Base-by-base conservation (phyloP, 2,888 invertebrate genomes). In the Andrena trimmerana region DNA sequence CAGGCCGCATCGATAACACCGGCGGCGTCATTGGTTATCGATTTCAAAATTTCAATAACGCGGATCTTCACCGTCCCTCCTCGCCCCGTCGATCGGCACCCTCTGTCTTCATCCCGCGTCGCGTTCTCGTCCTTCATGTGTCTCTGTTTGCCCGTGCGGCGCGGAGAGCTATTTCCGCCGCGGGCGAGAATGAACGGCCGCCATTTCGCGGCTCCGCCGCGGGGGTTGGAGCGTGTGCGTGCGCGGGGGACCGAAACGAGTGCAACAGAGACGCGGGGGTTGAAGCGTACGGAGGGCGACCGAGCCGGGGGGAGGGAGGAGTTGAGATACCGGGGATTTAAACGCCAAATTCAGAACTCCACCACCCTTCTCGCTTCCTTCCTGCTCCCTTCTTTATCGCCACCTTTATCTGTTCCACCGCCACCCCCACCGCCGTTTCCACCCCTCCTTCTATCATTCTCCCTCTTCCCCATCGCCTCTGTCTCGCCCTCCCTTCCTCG, bases 281-380 rank as follows among this genome's bases (percentile, higher is more conserved):
- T n/a, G 70, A 62, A 74, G 75, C 52, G 31, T n/a, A 31, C 54
- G 13, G 62, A 65, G 20, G 7, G 33, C 76, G 20, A 63, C 29
- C 60, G 74, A 36, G 24, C 57, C 66, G 27, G 48, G 59, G 57
- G 50, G 72, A 73, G 42, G 36, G 29, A 5, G 29, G 29, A 70
- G 68, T 57, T 36, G 78, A 79, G 69, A 60, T 74, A 82, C 83
- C 83, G 85, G 83, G 86, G 80, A 85, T 87, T 89, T 90, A 90
- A 91, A 89, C 88, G 89, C 86, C 82, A 88, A 91, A 91, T 91
- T 91, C 89, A 88, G 88, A 88, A 87, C 76, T 65, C 72, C 70
- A 63, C 83, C 79, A 78, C 74, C 80, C 74, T 81, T 71, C 66
- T 20, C 83, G 54, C 72, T 42, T 50, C n/a, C 59, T 75, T 75